Conservation (phyloP, 2,113 vertebrate species). For the Rostratula benghalensis region DNA sequence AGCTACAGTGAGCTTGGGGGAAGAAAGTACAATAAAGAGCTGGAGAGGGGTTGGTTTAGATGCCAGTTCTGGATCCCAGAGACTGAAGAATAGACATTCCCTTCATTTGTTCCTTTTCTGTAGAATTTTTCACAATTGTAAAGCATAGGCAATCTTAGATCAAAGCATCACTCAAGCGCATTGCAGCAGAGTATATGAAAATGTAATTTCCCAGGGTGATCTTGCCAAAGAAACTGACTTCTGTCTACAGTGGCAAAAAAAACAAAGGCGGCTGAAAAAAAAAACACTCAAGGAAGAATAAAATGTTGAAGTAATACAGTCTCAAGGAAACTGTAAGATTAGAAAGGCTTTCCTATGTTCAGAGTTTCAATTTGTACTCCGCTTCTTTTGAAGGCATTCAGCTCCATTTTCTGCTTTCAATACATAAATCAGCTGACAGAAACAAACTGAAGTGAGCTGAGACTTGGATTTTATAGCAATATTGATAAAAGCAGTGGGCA, state of each 20-base stretch:
- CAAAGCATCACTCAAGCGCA: neutral
- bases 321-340: neutral
- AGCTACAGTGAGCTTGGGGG: neutral
- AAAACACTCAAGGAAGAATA: neutral
- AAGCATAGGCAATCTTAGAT: neutral
- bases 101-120: neutral
- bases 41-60: neutral
- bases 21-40: neutral
- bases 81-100: neutral
- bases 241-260: neutral
- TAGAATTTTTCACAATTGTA: neutral
- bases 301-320: neutral
- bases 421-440: slow-evolving; percentile 40
- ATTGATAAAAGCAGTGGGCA: slow-evolving; percentile 27
- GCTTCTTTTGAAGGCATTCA: neutral
- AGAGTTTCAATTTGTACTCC: neutral
- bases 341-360: neutral
- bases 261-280: neutral
- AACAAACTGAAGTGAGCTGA: neutral
- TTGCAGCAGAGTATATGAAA: neutral
- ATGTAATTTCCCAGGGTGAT: neutral
- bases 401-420: slow-evolving; percentile 16
- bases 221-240: neutral
- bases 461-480: slow-evolving; percentile 15
- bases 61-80: neutral